Percentiles rank a stretch among this genome's conserved stretches.
Evolutionary conservation across 2,888 invertebrate species (phyloP).

Genomic region (Phasia obesa): DNA sequence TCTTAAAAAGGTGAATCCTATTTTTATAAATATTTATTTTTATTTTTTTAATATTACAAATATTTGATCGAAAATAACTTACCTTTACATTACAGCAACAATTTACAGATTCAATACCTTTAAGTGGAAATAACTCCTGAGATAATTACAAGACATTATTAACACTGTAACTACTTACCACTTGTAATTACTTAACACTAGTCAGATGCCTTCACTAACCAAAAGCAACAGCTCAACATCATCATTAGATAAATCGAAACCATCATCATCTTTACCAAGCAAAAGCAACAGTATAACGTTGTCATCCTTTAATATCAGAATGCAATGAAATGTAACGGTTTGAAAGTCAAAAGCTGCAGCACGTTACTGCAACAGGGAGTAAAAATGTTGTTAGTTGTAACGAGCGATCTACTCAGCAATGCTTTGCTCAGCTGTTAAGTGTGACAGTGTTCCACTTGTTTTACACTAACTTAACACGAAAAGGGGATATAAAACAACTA

Average conservation of each 20-base stretch:
- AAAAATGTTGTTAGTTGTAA: slow-evolving; percentile 25
- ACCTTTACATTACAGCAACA: too few species aligned
- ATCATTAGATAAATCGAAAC: background rate
- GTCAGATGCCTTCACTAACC: slow-evolving; percentile 44
- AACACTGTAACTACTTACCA: slow-evolving; percentile 55
- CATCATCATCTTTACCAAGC: slow-evolving; percentile 9
- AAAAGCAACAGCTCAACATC: slow-evolving; percentile 42
- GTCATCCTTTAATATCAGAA: slow-evolving; percentile 43
- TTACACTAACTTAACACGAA: slow-evolving; percentile 62
- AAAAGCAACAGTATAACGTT: slow-evolving; percentile 5
- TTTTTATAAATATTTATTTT: too few species aligned
- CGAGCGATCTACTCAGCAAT: slow-evolving; percentile 37
- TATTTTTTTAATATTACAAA: too few species aligned
- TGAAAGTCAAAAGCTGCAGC: slow-evolving; percentile 60
- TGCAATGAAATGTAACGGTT: slow-evolving; percentile 35
- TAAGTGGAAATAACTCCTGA: slow-evolving; percentile 59
- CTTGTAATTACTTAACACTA: slow-evolving; percentile 68
- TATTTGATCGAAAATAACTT: too few species aligned
- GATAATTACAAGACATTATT: slow-evolving; percentile 65
- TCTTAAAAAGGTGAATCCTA: too few species aligned
- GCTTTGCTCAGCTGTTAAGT: slow-evolving; percentile 24
- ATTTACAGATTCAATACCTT: too few species aligned
- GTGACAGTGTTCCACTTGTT: slow-evolving; percentile 60
- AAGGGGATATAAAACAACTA: slow-evolving; percentile 54
- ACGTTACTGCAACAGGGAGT: slow-evolving; percentile 52